These are phyloP conservation scores for Hephaestus fuliginosus DNA, from an alignment of 2,797 vertebrate genomes.

Conservation along the genomic window DNA sequence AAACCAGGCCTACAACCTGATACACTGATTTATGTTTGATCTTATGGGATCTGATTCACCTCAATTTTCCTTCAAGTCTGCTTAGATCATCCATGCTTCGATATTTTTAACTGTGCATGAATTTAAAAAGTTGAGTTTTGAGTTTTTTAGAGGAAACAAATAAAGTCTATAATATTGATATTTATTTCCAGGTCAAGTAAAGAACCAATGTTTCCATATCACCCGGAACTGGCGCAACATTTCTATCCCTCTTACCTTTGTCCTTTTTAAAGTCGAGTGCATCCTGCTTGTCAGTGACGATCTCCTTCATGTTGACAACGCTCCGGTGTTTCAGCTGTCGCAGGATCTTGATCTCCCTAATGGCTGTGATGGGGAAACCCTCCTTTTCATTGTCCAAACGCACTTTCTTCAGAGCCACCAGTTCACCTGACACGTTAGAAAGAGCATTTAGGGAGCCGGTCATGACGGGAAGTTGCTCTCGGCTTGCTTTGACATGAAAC, in stretches of 20 bases:
- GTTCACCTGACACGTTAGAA: conserved; percentile 86
- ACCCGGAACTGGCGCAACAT: not conserved
- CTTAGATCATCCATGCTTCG: not conserved
- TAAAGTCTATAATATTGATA: not conserved
- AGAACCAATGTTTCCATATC: not conserved
- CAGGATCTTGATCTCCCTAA: conserved; percentile 99
- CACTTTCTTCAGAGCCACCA: conserved; percentile 98
- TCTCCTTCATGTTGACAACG: conserved; percentile 99
- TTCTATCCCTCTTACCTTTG: conserved; percentile 88
- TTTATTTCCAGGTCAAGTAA: not conserved
- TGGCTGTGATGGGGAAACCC: conserved; percentile 98
- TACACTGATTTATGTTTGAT: not conserved
- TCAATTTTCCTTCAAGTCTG: not conserved
- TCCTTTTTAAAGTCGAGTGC: conserved; percentile 99
- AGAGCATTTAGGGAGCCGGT: not conserved
- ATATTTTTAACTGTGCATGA: conserved; percentile 1
- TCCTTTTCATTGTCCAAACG: conserved; percentile 99
- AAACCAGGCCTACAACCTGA: not conserved
- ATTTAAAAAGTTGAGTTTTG: not conserved
- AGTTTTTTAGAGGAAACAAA: not conserved
- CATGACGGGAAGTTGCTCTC: not conserved
- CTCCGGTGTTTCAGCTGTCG: conserved; percentile 97
- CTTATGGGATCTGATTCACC: not conserved
- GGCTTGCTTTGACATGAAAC: not conserved
- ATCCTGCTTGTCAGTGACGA: conserved; percentile 98